Conservation (phyloP, 2,113 vertebrate species). For the Proterorhinus semilunaris region DNA sequence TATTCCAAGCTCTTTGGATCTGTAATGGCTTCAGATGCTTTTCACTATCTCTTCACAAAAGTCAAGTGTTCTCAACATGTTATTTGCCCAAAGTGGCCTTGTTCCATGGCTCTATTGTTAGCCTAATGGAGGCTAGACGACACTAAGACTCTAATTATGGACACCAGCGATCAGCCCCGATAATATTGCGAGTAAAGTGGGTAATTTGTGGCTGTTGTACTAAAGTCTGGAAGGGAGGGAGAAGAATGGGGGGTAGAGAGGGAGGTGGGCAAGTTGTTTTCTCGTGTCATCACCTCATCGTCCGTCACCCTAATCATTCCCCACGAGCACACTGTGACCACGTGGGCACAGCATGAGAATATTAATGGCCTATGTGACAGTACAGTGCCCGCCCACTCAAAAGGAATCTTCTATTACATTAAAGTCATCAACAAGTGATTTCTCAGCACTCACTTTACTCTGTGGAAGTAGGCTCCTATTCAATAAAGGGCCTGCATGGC, state of each 20-base stretch:
- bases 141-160: slow-evolving; percentile 86
- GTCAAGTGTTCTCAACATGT: slow-evolving; percentile 90
- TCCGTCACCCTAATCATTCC: slow-evolving; percentile 67
- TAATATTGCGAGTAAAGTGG: slow-evolving; percentile 93
- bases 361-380: slow-evolving; percentile 68
- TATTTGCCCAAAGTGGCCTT: slow-evolving; percentile 93
- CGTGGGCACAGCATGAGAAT: slow-evolving; percentile 56
- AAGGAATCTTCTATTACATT: slow-evolving; percentile 62
- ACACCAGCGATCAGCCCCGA: slow-evolving; percentile 87
- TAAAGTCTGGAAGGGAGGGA: slow-evolving; percentile 62
- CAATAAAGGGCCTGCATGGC: slow-evolving; percentile 43
- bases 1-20: slow-evolving; percentile 59
- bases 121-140: slow-evolving; percentile 89
- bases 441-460: slow-evolving; percentile 45
- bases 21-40: slow-evolving; percentile 72
- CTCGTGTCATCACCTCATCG: slow-evolving; percentile 62
- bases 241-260: slow-evolving; percentile 31
- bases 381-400: slow-evolving; percentile 58
- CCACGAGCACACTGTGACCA: slow-evolving; percentile 44
- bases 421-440: slow-evolving; percentile 66
- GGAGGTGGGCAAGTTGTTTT: slow-evolving; percentile 59
- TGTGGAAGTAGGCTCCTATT: slow-evolving; percentile 45
- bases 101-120: slow-evolving; percentile 88
- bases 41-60: slow-evolving; percentile 89
- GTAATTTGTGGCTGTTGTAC: slow-evolving; percentile 78